These are phyloP conservation scores for Vicugna pacos DNA, from an alignment of 2,113 vertebrate species.

Conservation along the genomic window DNA sequence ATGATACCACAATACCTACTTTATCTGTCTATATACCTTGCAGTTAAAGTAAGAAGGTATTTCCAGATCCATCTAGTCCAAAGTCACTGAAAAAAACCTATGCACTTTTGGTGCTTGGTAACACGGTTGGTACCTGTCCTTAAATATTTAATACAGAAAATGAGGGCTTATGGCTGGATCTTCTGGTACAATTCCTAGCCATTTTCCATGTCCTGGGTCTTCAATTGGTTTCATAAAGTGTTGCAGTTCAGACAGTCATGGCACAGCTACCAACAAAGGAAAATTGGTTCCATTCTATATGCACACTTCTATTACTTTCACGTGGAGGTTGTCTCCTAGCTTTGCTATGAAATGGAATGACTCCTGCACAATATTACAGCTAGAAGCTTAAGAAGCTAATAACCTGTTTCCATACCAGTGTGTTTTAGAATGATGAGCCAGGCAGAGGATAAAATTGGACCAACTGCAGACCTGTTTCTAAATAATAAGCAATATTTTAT, in stretches of 20 bases:
- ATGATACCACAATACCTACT: background rate
- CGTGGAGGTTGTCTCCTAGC: background rate
- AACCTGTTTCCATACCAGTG: background rate
- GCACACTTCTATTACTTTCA: background rate
- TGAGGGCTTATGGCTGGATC: background rate
- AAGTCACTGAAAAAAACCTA: background rate
- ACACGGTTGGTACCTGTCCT: background rate
- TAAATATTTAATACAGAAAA: background rate
- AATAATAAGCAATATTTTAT: background rate
- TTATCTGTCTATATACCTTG: background rate
- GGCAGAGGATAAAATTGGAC: background rate
- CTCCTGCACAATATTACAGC: background rate
- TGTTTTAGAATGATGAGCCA: slow-evolving; percentile 26
- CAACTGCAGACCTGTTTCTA: background rate
- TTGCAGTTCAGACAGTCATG: background rate
- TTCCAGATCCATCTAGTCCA: background rate
- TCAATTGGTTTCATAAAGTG: background rate
- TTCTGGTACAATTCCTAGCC: background rate
- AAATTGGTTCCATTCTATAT: background rate
- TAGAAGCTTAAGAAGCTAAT: slow-evolving; percentile 44
- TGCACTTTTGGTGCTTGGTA: background rate
- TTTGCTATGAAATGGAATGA: slow-evolving; percentile 11
- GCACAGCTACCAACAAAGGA: background rate
- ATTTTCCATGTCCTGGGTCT: background rate
- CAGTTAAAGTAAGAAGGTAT: slow-evolving; percentile 19